A percentile compares a stretch with the other conserved stretches of the same genome.
These are phyloP conservation scores for Lepidonotus clava DNA, from an alignment of 2,888 invertebrate genomes.

Conservation along the genomic window DNA sequence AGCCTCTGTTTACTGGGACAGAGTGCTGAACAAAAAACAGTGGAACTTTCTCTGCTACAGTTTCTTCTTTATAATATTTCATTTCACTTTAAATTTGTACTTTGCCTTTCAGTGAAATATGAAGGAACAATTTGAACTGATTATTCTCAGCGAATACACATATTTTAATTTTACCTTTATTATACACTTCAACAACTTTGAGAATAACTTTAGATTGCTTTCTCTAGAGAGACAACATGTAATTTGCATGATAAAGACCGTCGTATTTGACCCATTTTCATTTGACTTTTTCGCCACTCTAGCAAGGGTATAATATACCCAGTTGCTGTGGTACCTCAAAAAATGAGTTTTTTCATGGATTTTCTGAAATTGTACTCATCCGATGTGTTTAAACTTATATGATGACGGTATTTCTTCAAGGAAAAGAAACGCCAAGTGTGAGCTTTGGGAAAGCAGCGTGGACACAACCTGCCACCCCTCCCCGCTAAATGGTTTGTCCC, in stretches of 20 bases:
- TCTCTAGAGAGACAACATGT: constrained; percentile 13
- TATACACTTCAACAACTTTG: neutral
- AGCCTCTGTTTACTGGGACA: constrained; percentile 45
- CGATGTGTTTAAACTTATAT: too few species aligned
- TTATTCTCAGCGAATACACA: neutral
- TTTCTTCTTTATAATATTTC: constrained; percentile 27
- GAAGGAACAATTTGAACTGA: too few species aligned
- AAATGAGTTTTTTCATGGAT: too few species aligned
- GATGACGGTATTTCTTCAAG: too few species aligned
- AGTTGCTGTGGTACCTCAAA: too few species aligned
- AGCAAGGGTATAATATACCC: neutral
- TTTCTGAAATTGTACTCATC: too few species aligned
- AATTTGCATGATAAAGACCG: constrained; percentile 54
- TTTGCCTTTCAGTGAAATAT: neutral
- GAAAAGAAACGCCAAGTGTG: too few species aligned
- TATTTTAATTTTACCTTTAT: neutral
- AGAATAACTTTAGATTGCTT: constrained; percentile 9
- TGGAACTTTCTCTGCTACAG: constrained; percentile 48
- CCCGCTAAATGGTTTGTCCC: neutral
- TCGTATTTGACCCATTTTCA: constrained; percentile 39
- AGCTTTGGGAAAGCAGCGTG: neutral
- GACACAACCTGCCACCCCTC: neutral
- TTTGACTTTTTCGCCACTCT: neutral
- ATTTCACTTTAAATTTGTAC: neutral
- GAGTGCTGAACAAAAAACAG: constrained; percentile 24